Evolutionary conservation across 2,888 invertebrate genomes (phyloP).

Genomic region (Machimus rusticus): DNA sequence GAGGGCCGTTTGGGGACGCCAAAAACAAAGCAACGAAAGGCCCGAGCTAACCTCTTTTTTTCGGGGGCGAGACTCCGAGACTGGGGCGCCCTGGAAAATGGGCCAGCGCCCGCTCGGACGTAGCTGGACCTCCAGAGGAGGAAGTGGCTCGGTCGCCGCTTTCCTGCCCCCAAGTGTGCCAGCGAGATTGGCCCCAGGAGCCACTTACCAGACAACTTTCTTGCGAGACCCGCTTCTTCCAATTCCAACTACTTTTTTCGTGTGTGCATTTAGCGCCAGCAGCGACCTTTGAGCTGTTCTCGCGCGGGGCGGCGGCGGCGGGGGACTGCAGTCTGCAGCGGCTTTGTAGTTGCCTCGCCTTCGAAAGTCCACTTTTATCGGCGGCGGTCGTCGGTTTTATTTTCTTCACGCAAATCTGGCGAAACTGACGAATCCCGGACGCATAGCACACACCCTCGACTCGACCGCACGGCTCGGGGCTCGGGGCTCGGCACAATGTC

Average conservation of each 20-base stretch:
- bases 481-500: slow-evolving; percentile 33
- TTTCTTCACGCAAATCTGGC: not conserved
- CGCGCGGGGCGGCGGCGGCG: not conserved
- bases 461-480: not conserved
- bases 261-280: not conserved
- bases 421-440: not conserved
- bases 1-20: not conserved
- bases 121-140: not conserved
- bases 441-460: slow-evolving; percentile 19
- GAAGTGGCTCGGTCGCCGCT: not conserved
- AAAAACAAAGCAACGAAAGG: not conserved
- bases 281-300: not conserved
- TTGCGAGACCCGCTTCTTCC: not conserved
- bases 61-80: not conserved
- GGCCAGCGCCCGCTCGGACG: not conserved
- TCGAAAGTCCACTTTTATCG: not conserved
- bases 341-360: not conserved
- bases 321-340: no score
- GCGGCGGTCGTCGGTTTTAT: not conserved
- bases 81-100: not conserved
- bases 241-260: not conserved
- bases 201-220: slow-evolving; percentile 28
- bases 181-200: not conserved
- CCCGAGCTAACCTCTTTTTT: not conserved
- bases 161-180: not conserved